These are phyloP conservation scores for Morone chrysops DNA, from an alignment of 2,113 vertebrate genomes.

Conservation along the genomic window DNA sequence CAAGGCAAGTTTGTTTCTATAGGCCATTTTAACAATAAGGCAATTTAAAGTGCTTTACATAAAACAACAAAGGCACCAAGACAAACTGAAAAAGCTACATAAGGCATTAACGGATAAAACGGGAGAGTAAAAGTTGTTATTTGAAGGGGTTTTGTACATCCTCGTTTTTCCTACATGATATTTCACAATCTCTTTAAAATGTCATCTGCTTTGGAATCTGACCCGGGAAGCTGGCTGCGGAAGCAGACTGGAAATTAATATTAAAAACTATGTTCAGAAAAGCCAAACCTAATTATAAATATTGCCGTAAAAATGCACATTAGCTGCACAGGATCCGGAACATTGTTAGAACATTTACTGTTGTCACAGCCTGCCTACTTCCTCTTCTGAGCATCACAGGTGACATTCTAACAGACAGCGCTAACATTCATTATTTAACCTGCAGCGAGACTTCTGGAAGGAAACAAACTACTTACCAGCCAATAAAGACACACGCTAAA, in stretches of 20 bases:
- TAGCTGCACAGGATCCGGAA: background rate
- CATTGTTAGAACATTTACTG: constrained; percentile 4
- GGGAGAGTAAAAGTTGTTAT: too few species aligned
- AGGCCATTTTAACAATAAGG: too few species aligned
- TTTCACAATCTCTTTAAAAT: background rate
- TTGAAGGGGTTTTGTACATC: too few species aligned
- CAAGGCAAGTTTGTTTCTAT: too few species aligned
- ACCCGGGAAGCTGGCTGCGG: background rate
- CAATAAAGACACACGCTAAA: background rate
- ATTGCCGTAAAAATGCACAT: background rate
- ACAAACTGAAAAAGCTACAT: too few species aligned
- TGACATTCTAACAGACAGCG: constrained; percentile 16
- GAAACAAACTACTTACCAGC: background rate
- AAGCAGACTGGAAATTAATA: background rate
- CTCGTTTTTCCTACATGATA: background rate
- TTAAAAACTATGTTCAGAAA: background rate
- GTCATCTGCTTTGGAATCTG: background rate
- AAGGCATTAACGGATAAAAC: too few species aligned
- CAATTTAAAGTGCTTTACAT: too few species aligned
- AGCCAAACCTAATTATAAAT: background rate
- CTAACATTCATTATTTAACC: background rate
- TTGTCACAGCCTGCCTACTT: constrained; percentile 60
- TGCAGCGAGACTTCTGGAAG: background rate
- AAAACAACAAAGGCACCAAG: too few species aligned
- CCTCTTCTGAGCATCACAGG: constrained; percentile 57